Percentiles rank a stretch among this genome's conserved stretches.
Conservation (phyloP, 2,888 invertebrate species). For the Scaptomyza parva region DNA sequence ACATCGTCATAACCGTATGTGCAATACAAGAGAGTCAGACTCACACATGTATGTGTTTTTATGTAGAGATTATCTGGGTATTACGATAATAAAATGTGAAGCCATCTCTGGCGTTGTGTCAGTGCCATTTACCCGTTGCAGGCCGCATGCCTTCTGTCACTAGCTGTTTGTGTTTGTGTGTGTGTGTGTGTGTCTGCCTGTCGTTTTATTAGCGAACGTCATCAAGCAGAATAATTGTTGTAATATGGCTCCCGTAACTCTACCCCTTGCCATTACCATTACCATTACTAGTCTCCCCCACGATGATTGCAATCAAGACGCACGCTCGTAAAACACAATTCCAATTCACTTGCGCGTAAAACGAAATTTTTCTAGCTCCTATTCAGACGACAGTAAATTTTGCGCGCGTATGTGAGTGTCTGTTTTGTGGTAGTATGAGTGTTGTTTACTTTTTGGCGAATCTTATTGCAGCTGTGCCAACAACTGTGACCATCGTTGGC, state of each 20-base stretch:
- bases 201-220: constrained; percentile 81
- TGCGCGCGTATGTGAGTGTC: constrained; percentile 18
- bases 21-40: constrained; percentile 19
- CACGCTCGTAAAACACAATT: constrained; percentile 70
- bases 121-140: constrained; percentile 40
- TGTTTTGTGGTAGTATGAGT: no score
- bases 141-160: constrained; percentile 38
- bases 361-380: constrained; percentile 49
- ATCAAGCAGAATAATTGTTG: constrained; percentile 83
- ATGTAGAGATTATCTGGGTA: constrained; percentile 61
- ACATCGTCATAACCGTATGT: constrained; percentile 18
- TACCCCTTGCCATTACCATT: constrained; percentile 29
- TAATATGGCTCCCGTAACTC: constrained; percentile 49
- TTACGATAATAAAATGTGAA: constrained; percentile 67
- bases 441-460: constrained; percentile 44
- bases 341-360: constrained; percentile 74
- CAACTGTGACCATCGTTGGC: constrained; percentile 67
- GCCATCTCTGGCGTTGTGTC: constrained; percentile 44
- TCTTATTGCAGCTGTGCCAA: constrained; percentile 57
- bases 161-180: constrained; percentile 16
- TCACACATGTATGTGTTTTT: constrained; percentile 6
- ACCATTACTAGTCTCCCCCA: constrained; percentile 34
- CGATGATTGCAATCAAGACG: constrained; percentile 62
- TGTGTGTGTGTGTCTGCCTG: constrained; percentile 26
- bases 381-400: constrained; percentile 20